These are phyloP conservation scores for Emydocephalus ijimae DNA, from an alignment of 2,113 vertebrate genomes.

Conservation along the genomic window DNA sequence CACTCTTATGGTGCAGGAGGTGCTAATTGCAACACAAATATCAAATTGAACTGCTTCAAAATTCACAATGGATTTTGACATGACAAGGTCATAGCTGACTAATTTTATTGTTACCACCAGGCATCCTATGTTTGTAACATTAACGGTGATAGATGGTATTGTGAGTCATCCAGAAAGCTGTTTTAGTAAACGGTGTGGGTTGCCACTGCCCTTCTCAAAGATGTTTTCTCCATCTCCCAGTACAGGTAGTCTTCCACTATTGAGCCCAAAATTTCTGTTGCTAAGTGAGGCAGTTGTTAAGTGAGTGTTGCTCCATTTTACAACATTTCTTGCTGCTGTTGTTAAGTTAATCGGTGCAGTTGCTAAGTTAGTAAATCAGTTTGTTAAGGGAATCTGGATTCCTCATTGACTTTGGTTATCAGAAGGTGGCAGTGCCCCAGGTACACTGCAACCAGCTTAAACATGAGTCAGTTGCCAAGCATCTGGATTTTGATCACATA, in stretches of 20 bases:
- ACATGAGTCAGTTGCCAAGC: too few relatives aligned
- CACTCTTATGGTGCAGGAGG: neutral
- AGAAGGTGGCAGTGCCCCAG: too few relatives aligned
- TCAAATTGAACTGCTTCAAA: conserved; percentile 12
- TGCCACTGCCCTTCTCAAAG: neutral
- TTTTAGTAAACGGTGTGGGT: neutral
- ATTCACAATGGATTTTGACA: conserved; percentile 1
- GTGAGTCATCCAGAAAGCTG: neutral
- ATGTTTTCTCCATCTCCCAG: neutral
- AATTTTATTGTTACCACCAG: neutral
- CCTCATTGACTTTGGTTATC: neutral
- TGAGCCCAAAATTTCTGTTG: neutral
- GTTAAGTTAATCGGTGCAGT: neutral
- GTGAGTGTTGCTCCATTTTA: neutral
- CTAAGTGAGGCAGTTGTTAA: neutral
- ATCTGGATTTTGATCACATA: too few relatives aligned
- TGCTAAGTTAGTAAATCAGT: neutral
- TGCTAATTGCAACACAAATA: conserved; percentile 16
- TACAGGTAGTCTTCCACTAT: neutral
- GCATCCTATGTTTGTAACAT: neutral
- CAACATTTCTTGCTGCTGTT: neutral
- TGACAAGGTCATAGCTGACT: neutral
- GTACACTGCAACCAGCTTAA: too few relatives aligned
- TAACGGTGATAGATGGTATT: neutral
- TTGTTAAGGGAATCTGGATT: neutral